Conservation (phyloP, 2,113 vertebrate species). For the Solenodon paradoxus region DNA sequence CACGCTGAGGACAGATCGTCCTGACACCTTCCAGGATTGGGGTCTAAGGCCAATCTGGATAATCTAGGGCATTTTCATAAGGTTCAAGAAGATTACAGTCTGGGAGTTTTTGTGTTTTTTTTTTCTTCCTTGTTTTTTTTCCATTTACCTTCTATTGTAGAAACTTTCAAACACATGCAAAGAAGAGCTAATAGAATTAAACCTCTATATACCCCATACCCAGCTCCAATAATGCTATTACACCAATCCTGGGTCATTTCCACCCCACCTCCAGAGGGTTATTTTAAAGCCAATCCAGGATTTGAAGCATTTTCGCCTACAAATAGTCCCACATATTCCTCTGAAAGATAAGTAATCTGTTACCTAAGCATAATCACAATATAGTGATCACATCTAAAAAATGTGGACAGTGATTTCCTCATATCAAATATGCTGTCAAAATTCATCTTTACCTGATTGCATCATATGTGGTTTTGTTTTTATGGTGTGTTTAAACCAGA, state of each 20-base stretch:
- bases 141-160: neutral
- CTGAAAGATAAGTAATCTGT: neutral
- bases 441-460: neutral
- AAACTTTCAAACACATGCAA: neutral
- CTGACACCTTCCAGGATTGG: neutral
- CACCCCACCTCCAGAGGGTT: neutral
- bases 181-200: neutral
- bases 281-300: constrained; percentile 30
- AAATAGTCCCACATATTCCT: neutral
- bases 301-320: neutral
- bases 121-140: neutral
- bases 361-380: neutral
- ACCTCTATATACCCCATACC: neutral
- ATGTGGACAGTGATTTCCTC: neutral
- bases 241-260: neutral
- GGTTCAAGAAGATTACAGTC: neutral
- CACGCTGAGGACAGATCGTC: neutral
- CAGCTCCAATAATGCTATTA: neutral
- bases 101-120: neutral
- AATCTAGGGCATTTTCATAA: neutral
- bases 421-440: neutral
- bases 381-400: neutral
- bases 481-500: neutral
- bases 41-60: neutral
- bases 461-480: neutral